Evolutionary conservation across 2,113 vertebrate species (phyloP).

Genomic region (Muntiacus muntjak): DNA sequence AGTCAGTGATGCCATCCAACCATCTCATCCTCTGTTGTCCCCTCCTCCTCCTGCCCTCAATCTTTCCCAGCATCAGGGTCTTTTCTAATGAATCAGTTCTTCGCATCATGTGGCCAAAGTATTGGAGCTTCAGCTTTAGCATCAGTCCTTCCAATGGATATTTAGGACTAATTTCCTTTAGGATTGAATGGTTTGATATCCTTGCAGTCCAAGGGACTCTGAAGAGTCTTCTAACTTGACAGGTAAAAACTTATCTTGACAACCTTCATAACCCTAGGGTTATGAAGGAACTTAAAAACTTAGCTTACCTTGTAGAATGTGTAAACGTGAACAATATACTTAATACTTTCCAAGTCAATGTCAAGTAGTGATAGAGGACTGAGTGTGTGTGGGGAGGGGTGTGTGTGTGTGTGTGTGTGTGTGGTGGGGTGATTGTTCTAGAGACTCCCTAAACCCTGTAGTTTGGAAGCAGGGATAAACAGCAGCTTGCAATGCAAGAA

Average conservation of each 20-base stretch:
- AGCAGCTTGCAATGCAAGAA: not conserved
- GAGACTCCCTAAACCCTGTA: not conserved
- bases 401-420: not conserved
- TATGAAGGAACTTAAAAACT: not conserved
- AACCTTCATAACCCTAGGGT: not conserved
- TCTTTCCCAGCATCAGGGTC: not conserved
- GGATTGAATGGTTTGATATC: not conserved
- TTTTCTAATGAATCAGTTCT: not conserved
- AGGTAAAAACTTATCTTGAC: not conserved
- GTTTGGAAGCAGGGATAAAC: not conserved
- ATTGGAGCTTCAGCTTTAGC: not conserved
- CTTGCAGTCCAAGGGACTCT: not conserved
- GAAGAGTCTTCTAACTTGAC: not conserved
- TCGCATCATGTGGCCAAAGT: not conserved
- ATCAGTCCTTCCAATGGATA: not conserved
- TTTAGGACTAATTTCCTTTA: not conserved
- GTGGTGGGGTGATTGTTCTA: not conserved
- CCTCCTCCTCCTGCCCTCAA: not conserved
- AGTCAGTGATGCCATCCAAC: not conserved
- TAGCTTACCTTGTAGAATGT: not conserved
- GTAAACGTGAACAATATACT: not conserved
- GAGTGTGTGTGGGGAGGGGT: not conserved
- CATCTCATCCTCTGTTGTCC: not conserved
- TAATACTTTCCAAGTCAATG: not conserved
- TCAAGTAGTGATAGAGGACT: not conserved